phyloP scores from a whole-genome alignment of 2,888 invertebrate species.

The Drepana falcataria region DNA sequence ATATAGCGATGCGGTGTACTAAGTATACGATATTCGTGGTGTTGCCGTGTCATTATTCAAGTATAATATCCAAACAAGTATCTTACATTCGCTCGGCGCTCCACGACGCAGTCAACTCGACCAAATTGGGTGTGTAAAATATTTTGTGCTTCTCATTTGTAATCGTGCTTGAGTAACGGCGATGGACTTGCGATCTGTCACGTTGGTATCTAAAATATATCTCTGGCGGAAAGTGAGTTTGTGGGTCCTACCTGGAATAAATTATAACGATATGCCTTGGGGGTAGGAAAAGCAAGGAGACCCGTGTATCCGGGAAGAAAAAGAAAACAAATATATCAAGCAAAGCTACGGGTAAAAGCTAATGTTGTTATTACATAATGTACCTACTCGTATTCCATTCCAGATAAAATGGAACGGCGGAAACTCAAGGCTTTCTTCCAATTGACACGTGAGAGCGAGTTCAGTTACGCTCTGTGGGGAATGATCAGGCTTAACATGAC shows the following conservation, averaged over 20 bases:
- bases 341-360: too few species aligned
- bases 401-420: conserved; percentile 54
- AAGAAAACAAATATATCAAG: too few species aligned
- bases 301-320: too few species aligned
- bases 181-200: too few species aligned
- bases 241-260: too few species aligned
- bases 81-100: conserved; percentile 41
- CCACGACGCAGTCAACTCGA: conserved; percentile 51
- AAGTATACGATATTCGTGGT: conserved; percentile 48
- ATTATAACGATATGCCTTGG: too few species aligned
- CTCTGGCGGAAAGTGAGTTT: too few species aligned
- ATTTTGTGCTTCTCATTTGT: too few species aligned
- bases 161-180: too few species aligned
- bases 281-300: too few species aligned
- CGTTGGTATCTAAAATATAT: too few species aligned
- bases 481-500: conserved; percentile 61
- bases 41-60: conserved; percentile 51
- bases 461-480: conserved; percentile 53
- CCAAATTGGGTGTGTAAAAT: conserved; percentile 36
- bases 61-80: conserved; percentile 44
- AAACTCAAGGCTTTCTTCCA: conserved; percentile 58
- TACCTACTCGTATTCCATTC: conserved; percentile 14
- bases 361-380: too few species aligned
- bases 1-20: conserved; percentile 33
- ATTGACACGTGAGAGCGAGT: conserved; percentile 52